phyloP scores from a whole-genome alignment of 35 echinoderm and acorn worm genomes.

The Lytechinus variegatus region DNA sequence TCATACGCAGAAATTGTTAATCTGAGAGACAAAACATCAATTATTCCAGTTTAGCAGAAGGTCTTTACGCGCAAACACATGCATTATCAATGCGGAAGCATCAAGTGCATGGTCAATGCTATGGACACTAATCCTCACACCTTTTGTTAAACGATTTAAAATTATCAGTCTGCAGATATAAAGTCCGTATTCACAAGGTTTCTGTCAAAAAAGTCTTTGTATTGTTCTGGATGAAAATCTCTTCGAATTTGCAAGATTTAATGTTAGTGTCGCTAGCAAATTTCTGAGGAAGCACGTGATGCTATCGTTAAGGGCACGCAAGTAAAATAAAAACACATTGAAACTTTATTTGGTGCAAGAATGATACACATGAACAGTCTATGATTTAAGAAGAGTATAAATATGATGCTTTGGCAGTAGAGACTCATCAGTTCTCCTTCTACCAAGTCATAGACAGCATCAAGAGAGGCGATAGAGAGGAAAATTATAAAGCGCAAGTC shows the following conservation, averaged over 20 bases:
- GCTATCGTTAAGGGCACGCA: neutral
- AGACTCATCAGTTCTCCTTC: neutral
- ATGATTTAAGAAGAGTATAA: neutral
- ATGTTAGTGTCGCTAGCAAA: neutral
- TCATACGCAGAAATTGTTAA: neutral
- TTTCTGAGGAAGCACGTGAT: neutral
- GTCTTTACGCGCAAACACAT: neutral
- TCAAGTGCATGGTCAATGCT: neutral
- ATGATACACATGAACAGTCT: neutral
- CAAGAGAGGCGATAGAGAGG: neutral
- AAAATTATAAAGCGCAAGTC: neutral
- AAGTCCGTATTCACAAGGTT: neutral
- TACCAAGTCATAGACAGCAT: neutral
- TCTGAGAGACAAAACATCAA: neutral
- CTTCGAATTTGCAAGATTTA: too few species aligned
- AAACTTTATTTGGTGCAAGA: neutral
- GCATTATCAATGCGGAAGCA: neutral
- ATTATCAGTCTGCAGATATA: neutral
- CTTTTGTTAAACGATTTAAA: neutral
- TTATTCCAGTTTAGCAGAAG: neutral
- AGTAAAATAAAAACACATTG: neutral
- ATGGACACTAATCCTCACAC: neutral
- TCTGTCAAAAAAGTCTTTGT: neutral
- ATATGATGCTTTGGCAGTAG: neutral
- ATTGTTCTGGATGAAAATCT: neutral